A percentile compares a stretch with the other conserved stretches of the same genome.
Conservation (phyloP, 1,140 invertebrate genomes). For the Hyles euphorbiae region DNA sequence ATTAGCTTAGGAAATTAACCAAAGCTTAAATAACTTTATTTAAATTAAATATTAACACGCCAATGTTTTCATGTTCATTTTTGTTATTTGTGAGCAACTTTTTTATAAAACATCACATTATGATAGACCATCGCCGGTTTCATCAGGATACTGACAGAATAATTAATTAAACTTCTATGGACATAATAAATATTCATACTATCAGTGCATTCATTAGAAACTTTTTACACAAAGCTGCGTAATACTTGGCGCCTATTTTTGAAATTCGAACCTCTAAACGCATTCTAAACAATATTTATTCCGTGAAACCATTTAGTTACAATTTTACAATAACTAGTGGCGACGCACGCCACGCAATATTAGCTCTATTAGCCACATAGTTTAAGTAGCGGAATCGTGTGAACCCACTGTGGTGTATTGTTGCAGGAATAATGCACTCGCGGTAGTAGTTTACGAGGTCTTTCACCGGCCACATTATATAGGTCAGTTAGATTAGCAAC, state of each 20-base stretch:
- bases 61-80: too few relatives aligned
- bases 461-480: conserved; percentile 69
- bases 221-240: too few relatives aligned
- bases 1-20: too few relatives aligned
- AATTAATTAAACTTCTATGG: too few relatives aligned
- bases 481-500: conserved; percentile 71
- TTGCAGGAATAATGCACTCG: conserved; percentile 60
- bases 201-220: too few relatives aligned
- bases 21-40: too few relatives aligned
- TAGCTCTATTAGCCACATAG: conserved; percentile 31
- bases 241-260: background rate
- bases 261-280: conserved; percentile 6
- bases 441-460: conserved; percentile 71
- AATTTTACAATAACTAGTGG: conserved; percentile 1
- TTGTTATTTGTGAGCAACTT: too few relatives aligned
- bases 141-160: too few relatives aligned
- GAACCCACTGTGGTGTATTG: conserved; percentile 32
- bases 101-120: too few relatives aligned
- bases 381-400: conserved; percentile 43
- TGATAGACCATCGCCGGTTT: too few relatives aligned
- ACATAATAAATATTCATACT: too few relatives aligned
- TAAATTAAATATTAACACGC: too few relatives aligned
- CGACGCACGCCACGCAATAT: conserved; percentile 18
- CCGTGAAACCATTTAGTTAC: conserved; percentile 38
- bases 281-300: conserved; percentile 52